Percentiles rank a stretch among this genome's conserved stretches.
phyloP scores from a whole-genome alignment of 1,140 invertebrate genomes.

The Heliothis virescens region DNA sequence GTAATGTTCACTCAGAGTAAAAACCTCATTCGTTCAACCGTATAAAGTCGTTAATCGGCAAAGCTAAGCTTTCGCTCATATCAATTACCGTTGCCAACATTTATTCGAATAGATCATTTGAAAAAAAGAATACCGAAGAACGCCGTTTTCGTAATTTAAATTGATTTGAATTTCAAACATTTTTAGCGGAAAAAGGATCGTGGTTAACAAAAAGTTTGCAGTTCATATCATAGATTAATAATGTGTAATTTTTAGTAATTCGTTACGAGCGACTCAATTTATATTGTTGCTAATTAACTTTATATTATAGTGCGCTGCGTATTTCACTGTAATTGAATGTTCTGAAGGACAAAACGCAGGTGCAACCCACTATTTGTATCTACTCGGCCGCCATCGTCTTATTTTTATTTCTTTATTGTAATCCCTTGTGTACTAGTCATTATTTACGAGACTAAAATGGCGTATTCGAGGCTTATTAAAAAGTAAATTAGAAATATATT shows the following conservation, averaged over 20 bases:
- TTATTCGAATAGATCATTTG: background rate
- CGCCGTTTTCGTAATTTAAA: constrained; percentile 16
- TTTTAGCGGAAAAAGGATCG: constrained; percentile 25
- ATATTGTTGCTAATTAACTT: constrained; percentile 42
- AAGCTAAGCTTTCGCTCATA: constrained; percentile 14
- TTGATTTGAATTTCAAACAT: constrained; percentile 18
- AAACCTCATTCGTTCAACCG: background rate
- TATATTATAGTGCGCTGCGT: constrained; percentile 40
- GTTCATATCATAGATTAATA: constrained; percentile 29
- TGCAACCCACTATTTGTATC: constrained; percentile 28
- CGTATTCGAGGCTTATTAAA: background rate
- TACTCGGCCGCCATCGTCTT: constrained; percentile 2
- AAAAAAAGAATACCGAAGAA: background rate
- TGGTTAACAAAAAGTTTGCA: constrained; percentile 10
- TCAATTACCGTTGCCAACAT: constrained; percentile 11
- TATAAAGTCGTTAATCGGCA: constrained; percentile 15
- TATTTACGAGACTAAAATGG: constrained; percentile 17
- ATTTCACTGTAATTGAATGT: constrained; percentile 40
- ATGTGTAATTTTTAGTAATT: constrained; percentile 40
- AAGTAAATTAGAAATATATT: constrained; percentile 21
- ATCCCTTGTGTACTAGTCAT: constrained; percentile 7
- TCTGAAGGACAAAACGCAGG: constrained; percentile 37
- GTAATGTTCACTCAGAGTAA: background rate
- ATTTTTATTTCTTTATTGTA: constrained; percentile 19
- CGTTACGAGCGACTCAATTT: constrained; percentile 41